Evolutionary conservation across 1,140 invertebrate genomes (phyloP).

Genomic region (Matsumurasca onukii): DNA sequence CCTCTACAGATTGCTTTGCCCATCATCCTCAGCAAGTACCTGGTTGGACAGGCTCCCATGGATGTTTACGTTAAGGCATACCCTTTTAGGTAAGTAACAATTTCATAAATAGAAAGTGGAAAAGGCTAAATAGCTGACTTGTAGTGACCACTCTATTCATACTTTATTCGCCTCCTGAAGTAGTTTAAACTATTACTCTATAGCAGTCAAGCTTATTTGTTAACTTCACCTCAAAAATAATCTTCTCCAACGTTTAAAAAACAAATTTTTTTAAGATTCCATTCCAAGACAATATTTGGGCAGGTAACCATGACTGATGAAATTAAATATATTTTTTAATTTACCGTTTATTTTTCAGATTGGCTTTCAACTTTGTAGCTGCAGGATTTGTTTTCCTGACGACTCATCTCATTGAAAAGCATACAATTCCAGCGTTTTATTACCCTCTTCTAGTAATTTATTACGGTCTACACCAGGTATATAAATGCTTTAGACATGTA

Average conservation of each 20-base stretch:
- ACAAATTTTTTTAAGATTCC: no score
- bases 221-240: no score
- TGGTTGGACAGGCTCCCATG: slow-evolving; percentile 83
- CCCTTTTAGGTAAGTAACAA: slow-evolving; percentile 67
- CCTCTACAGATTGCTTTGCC: slow-evolving; percentile 95
- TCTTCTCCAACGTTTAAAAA: no score
- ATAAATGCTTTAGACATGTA: not conserved
- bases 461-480: slow-evolving; percentile 90
- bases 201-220: not conserved
- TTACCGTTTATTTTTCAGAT: slow-evolving; percentile 52
- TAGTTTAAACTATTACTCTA: not conserved
- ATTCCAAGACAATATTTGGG: no score
- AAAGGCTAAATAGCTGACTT: not conserved
- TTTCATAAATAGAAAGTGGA: not conserved
- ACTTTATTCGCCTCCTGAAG: not conserved
- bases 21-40: slow-evolving; percentile 84
- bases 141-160: not conserved
- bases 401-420: slow-evolving; percentile 64
- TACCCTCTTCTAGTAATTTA: slow-evolving; percentile 74
- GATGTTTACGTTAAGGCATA: slow-evolving; percentile 87
- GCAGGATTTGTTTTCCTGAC: slow-evolving; percentile 84
- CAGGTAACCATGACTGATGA: not conserved
- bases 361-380: slow-evolving; percentile 75
- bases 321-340: slow-evolving; percentile 20
- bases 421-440: slow-evolving; percentile 74